These are phyloP conservation scores for Scotopteryx bipunctaria DNA, from an alignment of 2,888 invertebrate genomes.

Conservation along the genomic window DNA sequence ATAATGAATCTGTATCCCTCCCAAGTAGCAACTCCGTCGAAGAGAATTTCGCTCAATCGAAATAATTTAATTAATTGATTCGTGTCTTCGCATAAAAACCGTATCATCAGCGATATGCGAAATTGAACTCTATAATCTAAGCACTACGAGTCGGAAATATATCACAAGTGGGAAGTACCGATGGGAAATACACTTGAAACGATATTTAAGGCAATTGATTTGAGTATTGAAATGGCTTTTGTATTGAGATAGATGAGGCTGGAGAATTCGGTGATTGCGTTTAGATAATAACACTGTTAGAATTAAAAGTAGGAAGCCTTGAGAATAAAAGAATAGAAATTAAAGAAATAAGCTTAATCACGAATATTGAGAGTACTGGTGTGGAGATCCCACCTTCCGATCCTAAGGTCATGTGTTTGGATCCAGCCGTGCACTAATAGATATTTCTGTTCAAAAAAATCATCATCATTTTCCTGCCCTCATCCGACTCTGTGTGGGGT, in stretches of 20 bases:
- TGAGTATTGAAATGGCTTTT: conserved; percentile 52
- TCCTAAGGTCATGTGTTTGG: too few relatives aligned
- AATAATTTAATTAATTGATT: conserved; percentile 67
- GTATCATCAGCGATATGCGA: conserved; percentile 24
- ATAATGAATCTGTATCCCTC: conserved; percentile 24
- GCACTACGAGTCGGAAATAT: conserved; percentile 31
- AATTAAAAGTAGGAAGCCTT: conserved; percentile 6
- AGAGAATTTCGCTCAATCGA: conserved; percentile 53
- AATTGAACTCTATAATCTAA: conserved; percentile 30
- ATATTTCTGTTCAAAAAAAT: too few relatives aligned
- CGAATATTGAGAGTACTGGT: not conserved
- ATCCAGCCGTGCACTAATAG: too few relatives aligned
- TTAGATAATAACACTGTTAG: conserved; percentile 28
- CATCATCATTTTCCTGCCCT: too few relatives aligned
- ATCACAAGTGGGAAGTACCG: conserved; percentile 20
- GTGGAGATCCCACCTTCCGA: too few relatives aligned
- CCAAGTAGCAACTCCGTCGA: conserved; percentile 28
- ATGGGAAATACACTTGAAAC: conserved; percentile 39
- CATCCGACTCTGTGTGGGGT: too few relatives aligned
- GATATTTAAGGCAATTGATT: conserved; percentile 52
- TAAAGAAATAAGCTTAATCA: too few relatives aligned
- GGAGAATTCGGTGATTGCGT: conserved; percentile 38
- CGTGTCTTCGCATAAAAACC: conserved; percentile 48
- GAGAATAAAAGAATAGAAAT: conserved; percentile 1
- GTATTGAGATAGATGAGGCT: conserved; percentile 49